Evolutionary conservation across 2,113 vertebrate genomes (phyloP).

Genomic region (Dasyornis broadbenti): DNA sequence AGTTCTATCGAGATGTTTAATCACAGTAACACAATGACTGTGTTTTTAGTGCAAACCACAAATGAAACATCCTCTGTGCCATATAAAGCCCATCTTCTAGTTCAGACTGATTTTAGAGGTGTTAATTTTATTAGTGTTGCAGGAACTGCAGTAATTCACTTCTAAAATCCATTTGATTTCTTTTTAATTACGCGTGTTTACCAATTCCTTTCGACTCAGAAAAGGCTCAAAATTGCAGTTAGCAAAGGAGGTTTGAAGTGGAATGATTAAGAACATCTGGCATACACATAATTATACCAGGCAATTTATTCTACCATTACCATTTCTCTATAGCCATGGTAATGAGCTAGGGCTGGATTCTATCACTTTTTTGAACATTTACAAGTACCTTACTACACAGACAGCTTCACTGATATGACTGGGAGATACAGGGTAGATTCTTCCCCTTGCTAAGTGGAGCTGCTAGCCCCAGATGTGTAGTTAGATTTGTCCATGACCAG

Average conservation of each 20-base stretch:
- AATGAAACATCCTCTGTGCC: not conserved
- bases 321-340: not conserved
- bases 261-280: constrained; percentile 59
- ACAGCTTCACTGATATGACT: not conserved
- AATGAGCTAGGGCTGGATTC: constrained; percentile 1
- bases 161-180: constrained; percentile 53
- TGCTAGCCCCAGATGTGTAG: not conserved
- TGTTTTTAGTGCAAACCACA: not conserved
- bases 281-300: constrained; percentile 10
- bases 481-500: not conserved
- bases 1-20: constrained; percentile 6
- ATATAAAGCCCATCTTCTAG: not conserved
- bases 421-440: not conserved
- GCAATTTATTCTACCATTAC: constrained; percentile 43
- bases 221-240: constrained; percentile 27
- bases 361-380: not conserved
- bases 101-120: constrained; percentile 25
- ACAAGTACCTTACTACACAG: not conserved
- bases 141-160: constrained; percentile 41
- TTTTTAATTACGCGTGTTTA: constrained; percentile 54
- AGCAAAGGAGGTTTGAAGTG: constrained; percentile 38
- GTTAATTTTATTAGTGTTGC: constrained; percentile 39
- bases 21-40: not conserved
- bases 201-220: constrained; percentile 9
- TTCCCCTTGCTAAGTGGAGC: not conserved